Evolutionary conservation across 1,140 invertebrate species (phyloP).

Genomic region (Battus philenor): DNA sequence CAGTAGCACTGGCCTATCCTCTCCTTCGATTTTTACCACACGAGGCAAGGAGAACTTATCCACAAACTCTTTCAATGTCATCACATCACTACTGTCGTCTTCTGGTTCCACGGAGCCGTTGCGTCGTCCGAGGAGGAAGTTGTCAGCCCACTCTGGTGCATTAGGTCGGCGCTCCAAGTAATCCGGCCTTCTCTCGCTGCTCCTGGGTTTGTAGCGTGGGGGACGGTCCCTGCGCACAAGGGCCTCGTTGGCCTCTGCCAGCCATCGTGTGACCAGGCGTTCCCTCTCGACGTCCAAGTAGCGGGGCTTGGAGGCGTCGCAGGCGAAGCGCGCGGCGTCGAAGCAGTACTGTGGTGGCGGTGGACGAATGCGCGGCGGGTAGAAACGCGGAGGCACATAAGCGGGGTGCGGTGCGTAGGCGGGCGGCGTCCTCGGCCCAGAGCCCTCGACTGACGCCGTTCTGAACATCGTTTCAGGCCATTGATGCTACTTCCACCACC

Average conservation of each 20-base stretch:
- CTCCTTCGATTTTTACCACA: conserved; percentile 73
- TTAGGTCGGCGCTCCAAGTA: conserved; percentile 59
- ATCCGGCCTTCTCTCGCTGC: conserved; percentile 58
- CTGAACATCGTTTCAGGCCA: conserved; percentile 67
- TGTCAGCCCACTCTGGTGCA: conserved; percentile 68
- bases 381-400: conserved; percentile 56
- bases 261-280: conserved; percentile 67
- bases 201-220: conserved; percentile 61
- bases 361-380: conserved; percentile 59
- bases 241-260: conserved; percentile 73
- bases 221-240: conserved; percentile 56
- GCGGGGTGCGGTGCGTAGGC: conserved; percentile 58
- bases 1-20: conserved; percentile 73
- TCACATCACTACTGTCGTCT: conserved; percentile 63
- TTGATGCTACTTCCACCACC: conserved; percentile 43
- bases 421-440: conserved; percentile 64
- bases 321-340: conserved; percentile 71
- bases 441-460: conserved; percentile 69
- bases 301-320: conserved; percentile 65
- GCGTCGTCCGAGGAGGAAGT: conserved; percentile 60
- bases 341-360: conserved; percentile 72
- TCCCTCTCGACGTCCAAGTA: conserved; percentile 71
- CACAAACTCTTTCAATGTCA: conserved; percentile 73
- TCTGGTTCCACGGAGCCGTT: conserved; percentile 62
- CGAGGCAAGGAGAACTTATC: conserved; percentile 77